Evolutionary conservation across 2,888 invertebrate genomes (phyloP), one percentile per base, ranked within the genome.

Genomic region (Synergus itoensis): DNA sequence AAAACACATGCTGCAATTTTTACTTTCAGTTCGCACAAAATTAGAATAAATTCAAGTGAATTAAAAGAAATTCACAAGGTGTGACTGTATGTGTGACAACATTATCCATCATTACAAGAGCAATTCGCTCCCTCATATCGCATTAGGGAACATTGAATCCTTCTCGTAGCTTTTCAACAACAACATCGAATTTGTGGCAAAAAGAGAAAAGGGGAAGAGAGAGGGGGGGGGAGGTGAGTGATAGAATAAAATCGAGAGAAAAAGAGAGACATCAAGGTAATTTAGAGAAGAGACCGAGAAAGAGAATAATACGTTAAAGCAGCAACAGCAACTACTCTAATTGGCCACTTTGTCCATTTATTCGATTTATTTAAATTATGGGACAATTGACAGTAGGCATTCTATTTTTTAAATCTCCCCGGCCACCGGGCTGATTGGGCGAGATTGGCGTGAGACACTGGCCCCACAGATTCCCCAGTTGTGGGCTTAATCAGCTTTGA

Each of bases 341-440:
- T 92, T 92, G 92, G 91, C 92, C 92, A 92, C 92, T 92, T 92
- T 92, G 92, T 92, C 91, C 92, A 92, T 92, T 92, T 92, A 92
- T 92, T 92, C 92, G 92, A 92, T 92, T 92, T 92, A 92, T 92
- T 92, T 92, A 92, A 92, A 92, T 92, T 91, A 92, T 92, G 91
- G 92, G 91, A 92, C 92, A 92, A 92, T 92, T 92, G 92, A 92
- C 92, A 92, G 91, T 92, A 92, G 92, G 92, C 92, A 92, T 92
- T 92, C 92, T 92, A 92, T 92, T 92, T 92, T 92, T 92, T 92
- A 92, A 92, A 92, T 92, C 92, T 92, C 91, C 91, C 91, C 90
- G 90, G 88, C 89, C 87, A 88, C 86, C 89, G 88, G 84, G 89
- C 90, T 92, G 92, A 92, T 92, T 92, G 92, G 91, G 88, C 87